phyloP scores from a whole-genome alignment of 2,113 vertebrate genomes.

The Odocoileus hemionus region DNA sequence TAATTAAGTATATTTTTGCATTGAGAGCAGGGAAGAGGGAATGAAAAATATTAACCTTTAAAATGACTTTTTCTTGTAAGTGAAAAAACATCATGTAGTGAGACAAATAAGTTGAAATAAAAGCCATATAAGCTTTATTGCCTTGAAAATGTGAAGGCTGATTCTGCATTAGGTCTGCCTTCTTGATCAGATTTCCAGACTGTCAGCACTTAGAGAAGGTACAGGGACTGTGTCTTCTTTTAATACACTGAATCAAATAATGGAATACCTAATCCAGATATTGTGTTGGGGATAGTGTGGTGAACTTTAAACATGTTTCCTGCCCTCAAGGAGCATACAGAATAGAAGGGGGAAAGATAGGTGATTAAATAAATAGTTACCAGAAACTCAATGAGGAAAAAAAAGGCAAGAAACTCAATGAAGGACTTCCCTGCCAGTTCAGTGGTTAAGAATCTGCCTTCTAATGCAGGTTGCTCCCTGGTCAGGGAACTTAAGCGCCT shows the following conservation, averaged over 20 bases:
- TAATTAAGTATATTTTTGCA: neutral
- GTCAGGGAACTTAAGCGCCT: neutral
- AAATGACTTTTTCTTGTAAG: neutral
- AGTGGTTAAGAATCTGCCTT: neutral
- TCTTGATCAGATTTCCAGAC: neutral
- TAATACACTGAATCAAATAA: neutral
- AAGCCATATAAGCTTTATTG: neutral
- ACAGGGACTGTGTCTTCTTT: neutral
- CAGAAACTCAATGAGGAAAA: neutral
- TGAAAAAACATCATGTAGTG: neutral
- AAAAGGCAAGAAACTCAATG: neutral
- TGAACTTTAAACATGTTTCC: neutral
- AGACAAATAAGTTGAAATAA: constrained; percentile 12
- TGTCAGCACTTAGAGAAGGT: neutral
- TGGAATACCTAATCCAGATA: neutral
- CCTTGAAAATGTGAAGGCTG: neutral
- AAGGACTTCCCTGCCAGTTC: neutral
- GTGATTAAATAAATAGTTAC: neutral
- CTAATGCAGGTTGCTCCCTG: neutral
- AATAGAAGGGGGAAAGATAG: neutral
- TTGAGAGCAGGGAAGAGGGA: neutral
- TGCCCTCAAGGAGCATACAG: neutral
- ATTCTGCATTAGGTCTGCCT: neutral
- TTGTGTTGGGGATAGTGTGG: neutral
- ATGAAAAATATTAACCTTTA: neutral